Base-by-base conservation (phyloP, 92 coral and sea anemone genomes). In the Palythoa grandiflora region DNA sequence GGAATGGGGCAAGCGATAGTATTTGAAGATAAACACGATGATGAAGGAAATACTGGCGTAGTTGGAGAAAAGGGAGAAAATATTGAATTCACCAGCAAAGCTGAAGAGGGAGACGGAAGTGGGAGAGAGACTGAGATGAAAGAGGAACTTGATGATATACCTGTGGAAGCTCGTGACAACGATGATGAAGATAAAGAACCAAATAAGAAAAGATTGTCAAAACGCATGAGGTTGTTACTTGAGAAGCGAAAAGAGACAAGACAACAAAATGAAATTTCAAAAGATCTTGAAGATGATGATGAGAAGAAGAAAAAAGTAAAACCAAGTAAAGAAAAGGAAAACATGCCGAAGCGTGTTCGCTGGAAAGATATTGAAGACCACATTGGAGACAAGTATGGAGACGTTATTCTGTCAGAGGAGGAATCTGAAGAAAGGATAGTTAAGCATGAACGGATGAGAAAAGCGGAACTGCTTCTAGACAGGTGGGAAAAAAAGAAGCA, bases 331-430 rank as follows among this genome's bases (percentile, higher is more conserved):
- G 86, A 44, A 12, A 81, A 68, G 38, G 86, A 17, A 35, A 81
- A 81, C 21, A 9, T 21, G 5, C 28, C 47, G 38, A 81, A 81
- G 75, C 86, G 75, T 81, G 86, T 81, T 9, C 86, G 74, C 6
- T 81, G 86, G 86, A 68, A 81, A 66, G 86, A 81, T 52, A 65
- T 81, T 1, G 86, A 81, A 81, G 74, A 65, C 60, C 75, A 81
- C 15, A 81, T 81, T 14, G 75, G 48, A 48, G 86, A 81, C 54
- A 65, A 48, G 21, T 68, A 81, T 44, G 75, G 74, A 65, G 74
- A 66, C 15, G 19, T 50, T 21, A 52, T 65, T 63, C 39, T 40
- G 20, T 68, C 86, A 10, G 59, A 66, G 53, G 74, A 65, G 6
- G 74, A 47, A 53, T n/a, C 44, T 21, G 50, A 63, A 63, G 61